Evolutionary conservation across 2,797 vertebrate species (phyloP), one percentile per base, ranked within the genome.

Genomic region (Diplodus puntazzo): DNA sequence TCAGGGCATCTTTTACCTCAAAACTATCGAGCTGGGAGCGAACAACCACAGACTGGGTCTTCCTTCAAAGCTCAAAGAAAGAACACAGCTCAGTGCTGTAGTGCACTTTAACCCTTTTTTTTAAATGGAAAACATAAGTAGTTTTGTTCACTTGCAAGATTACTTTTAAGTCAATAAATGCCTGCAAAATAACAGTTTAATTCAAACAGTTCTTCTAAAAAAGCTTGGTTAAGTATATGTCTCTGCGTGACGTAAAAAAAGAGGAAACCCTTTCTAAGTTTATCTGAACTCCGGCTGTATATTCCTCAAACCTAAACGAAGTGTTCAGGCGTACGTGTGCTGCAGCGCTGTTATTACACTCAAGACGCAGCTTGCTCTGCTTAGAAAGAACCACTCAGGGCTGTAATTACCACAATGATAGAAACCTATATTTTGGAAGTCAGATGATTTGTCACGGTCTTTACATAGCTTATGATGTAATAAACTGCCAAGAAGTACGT

Each of bases 391-490:
- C 78, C 60, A 18, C 69, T 23, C n/a, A 18, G 64, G 59, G 59
- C 80, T 90, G 72, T 92, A 89, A 92, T 93, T 90, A 88, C 69
- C 58, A 52, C 43, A 68, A 58, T 72, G 69, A 85, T 27, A 79
- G 46, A 91, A 89, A 86, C 82, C 65, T 84, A 80, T 87, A 91
- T 85, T 93, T 92, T 83, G 67, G 45, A 18, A 83, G 62, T 77
- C 58, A 52, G 57, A 77, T 13, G 75, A 87, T 85, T 85, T 84
- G 83, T 91, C 73, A 77, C 65, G 9, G 57, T 67, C 77, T 75
- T 76, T 75, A 85, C 69, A 77, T 81, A 82, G 73, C 6, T 6
- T 57, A 25, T 79, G 78, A 82, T 39, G 50, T 49, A 77, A 68
- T 25, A n/a, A 79, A 75, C 53, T 79, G n/a, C 30, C 1, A 0